Percentiles rank a stretch among this genome's conserved stretches.
Evolutionary conservation across 2,113 vertebrate species (phyloP).

Genomic region (Cinclus mexicanus): DNA sequence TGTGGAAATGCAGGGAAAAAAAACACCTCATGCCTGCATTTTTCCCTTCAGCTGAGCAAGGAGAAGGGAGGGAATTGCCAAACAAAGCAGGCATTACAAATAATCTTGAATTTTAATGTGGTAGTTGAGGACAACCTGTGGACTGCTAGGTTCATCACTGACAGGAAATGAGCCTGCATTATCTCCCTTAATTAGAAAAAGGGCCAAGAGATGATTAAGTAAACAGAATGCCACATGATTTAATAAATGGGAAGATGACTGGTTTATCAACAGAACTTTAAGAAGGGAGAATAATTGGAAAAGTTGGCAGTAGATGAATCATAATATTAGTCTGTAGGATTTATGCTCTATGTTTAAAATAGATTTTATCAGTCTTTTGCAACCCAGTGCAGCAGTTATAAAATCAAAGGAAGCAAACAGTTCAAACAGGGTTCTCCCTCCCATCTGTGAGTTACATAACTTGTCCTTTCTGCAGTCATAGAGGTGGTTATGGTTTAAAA

Average conservation of each 20-base stretch:
- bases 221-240: not conserved
- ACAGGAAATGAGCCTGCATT: slow-evolving; percentile 31
- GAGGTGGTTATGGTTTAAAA: not conserved
- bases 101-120: not conserved
- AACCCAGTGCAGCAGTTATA: not conserved
- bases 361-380: slow-evolving; percentile 7
- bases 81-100: not conserved
- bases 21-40: not conserved
- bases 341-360: not conserved
- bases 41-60: not conserved
- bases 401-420: not conserved
- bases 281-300: not conserved
- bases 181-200: slow-evolving; percentile 57
- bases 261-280: slow-evolving; percentile 40
- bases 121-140: not conserved
- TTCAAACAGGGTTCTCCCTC: not conserved
- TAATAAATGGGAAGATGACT: slow-evolving; percentile 22
- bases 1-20: not conserved
- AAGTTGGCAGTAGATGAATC: not conserved
- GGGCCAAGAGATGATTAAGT: slow-evolving; percentile 24
- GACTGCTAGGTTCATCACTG: not conserved
- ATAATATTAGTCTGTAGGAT: not conserved
- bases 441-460: not conserved
- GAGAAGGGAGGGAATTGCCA: not conserved
- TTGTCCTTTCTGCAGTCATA: not conserved